Conservation (phyloP, 2,888 invertebrate genomes). For the Mythimna vitellina region DNA sequence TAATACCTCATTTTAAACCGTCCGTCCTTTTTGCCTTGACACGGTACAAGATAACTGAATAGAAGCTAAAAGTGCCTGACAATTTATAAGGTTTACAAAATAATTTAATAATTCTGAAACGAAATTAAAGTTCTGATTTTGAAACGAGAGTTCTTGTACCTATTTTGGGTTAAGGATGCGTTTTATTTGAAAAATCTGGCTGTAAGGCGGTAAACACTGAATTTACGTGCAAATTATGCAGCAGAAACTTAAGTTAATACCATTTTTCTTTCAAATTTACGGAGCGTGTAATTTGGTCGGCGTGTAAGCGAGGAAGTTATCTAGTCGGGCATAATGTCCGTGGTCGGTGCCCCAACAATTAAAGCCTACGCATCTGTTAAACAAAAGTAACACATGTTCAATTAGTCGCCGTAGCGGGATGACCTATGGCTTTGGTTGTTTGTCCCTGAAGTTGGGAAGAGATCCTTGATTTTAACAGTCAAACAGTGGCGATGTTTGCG, state of each 20-base stretch:
- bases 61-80: conserved; percentile 66
- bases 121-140: conserved; percentile 46
- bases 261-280: conserved; percentile 35
- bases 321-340: conserved; percentile 39
- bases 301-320: conserved; percentile 39
- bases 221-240: conserved; percentile 27
- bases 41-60: conserved; percentile 68
- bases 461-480: conserved; percentile 88
- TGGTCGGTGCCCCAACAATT: conserved; percentile 43
- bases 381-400: conserved; percentile 73
- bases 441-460: conserved; percentile 78
- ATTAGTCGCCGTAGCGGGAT: conserved; percentile 67
- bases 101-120: conserved; percentile 61
- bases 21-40: conserved; percentile 59
- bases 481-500: conserved; percentile 87
- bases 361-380: conserved; percentile 60
- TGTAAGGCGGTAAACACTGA: conserved; percentile 9
- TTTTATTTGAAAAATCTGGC: conserved; percentile 28
- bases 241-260: conserved; percentile 26
- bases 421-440: conserved; percentile 77
- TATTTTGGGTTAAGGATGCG: conserved; percentile 25
- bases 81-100: conserved; percentile 61
- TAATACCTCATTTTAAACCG: conserved; percentile 68
- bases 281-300: conserved; percentile 35
- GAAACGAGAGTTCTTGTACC: conserved; percentile 18